Evolutionary conservation across 2,113 vertebrate genomes (phyloP).

Genomic region (Pterocles orientalis): DNA sequence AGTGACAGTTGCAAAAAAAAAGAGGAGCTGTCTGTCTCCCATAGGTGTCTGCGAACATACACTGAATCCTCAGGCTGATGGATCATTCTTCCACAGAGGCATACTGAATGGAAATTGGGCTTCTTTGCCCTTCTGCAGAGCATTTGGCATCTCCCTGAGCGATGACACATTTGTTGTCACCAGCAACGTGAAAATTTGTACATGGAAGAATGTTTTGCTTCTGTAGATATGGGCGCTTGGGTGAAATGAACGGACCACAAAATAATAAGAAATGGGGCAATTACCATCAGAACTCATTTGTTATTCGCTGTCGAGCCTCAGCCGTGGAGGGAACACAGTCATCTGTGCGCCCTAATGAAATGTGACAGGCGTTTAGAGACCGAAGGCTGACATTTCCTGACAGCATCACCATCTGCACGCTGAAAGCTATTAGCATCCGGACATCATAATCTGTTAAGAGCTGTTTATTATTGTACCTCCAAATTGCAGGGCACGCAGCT

Average conservation of each 20-base stretch:
- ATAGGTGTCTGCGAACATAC: not conserved
- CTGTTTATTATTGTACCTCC: not conserved
- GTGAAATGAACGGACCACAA: not conserved
- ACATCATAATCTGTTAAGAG: not conserved
- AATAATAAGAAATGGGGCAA: not conserved
- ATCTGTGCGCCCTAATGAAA: not conserved
- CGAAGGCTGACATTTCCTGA: not conserved
- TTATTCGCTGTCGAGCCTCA: not conserved
- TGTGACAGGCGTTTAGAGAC: conserved; percentile 11
- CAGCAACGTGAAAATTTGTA: not conserved
- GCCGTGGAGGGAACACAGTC: not conserved
- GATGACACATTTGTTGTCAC: not conserved
- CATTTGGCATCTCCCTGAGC: not conserved
- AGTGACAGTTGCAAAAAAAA: not conserved
- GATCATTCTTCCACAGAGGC: not conserved
- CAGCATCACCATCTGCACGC: conserved; percentile 37
- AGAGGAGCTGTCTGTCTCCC: not conserved
- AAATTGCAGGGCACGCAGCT: accelerated
- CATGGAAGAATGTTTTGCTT: not conserved
- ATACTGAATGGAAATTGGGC: not conserved
- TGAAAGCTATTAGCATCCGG: not conserved
- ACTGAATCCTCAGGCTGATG: not conserved
- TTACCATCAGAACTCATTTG: conserved; percentile 1
- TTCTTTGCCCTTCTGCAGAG: not conserved
- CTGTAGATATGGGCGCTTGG: not conserved